These are phyloP conservation scores for Rhinichthys osculus DNA, from an alignment of 2,797 vertebrate genomes.

Conservation along the genomic window DNA sequence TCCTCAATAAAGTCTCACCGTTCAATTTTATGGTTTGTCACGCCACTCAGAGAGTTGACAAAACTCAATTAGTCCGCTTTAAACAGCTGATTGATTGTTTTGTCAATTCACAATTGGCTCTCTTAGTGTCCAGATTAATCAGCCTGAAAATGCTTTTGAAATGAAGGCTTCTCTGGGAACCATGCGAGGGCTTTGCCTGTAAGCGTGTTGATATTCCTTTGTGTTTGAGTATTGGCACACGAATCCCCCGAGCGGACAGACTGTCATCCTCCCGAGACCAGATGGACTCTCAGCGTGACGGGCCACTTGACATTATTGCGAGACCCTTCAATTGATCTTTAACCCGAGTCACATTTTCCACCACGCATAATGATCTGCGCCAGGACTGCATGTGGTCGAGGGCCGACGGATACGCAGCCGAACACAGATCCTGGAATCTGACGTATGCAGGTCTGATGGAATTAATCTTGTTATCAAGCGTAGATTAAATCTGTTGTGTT, in stretches of 20 bases:
- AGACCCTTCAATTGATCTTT: constrained; percentile 80
- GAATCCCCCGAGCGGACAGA: constrained; percentile 54
- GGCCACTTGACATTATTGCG: constrained; percentile 80
- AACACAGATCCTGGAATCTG: constrained; percentile 13
- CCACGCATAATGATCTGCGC: constrained; percentile 79
- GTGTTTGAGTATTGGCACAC: constrained; percentile 42
- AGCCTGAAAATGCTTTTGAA: not conserved
- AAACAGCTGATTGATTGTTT: constrained; percentile 57
- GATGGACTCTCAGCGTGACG: constrained; percentile 74
- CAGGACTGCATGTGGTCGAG: constrained; percentile 70
- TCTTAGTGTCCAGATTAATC: not conserved
- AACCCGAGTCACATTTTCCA: constrained; percentile 72
- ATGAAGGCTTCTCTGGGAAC: not conserved
- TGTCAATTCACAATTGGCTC: constrained; percentile 62
- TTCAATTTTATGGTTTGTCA: constrained; percentile 48
- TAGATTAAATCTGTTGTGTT: constrained; percentile 36
- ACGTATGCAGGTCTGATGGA: not conserved
- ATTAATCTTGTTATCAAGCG: constrained; percentile 55
- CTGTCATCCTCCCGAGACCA: constrained; percentile 69
- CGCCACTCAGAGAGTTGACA: constrained; percentile 45
- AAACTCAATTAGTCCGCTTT: constrained; percentile 59
- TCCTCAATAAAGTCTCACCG: constrained; percentile 40
- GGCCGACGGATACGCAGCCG: constrained; percentile 23
- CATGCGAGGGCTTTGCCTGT: not conserved
- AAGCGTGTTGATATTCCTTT: constrained; percentile 33